Base-by-base conservation (phyloP, 1,140 invertebrate genomes). In the Camponotus floridanus region DNA sequence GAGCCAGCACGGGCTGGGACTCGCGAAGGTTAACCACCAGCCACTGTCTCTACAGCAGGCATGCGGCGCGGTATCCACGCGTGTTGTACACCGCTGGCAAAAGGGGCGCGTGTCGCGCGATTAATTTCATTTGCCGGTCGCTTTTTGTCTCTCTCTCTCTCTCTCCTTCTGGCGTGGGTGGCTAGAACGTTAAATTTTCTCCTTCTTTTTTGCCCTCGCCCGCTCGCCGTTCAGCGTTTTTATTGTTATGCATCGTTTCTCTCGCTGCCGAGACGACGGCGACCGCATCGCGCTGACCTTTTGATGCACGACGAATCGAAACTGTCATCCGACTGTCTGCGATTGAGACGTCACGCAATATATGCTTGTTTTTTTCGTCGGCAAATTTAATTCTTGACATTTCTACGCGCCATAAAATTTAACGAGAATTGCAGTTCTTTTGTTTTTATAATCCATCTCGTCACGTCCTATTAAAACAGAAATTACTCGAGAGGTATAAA, bases 81-180 rank as follows among this genome's bases (percentile, higher is more conserved):
- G 68, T 71, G 79, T 73, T 70, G 76, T 81, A 73, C 67, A 81
- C 79, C 79, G 68, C 68, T n/a, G 79, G 68, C 51, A 85, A 90
- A 85, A 51, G 84, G 78, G 76, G 86, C 86, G 79, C 78, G 79
- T 87, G 86, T 78, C 84, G 65, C 76, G 55, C 76, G 85, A 88
- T 88, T 88, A 88, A 88, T 88, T 88, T 86, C 81, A 85, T 87
- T 86, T 78, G 64, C 55, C 59, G 61, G 83, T 84, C 71, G 62
- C 67, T 68, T 79, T 65, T 73, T 65, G 65, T 80, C 51, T 61
- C 84, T 70, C 21, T 31, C 48, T 62, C 21, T 74, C 36, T 45
- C 8, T 61, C 55, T 57, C 57, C 9, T 9, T 21, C 57, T 26
- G 1, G n/a, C 48, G 26, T 39, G 73, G 59, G 74, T 45, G 67